Evolutionary conservation across 2,113 vertebrate species (phyloP).

Genomic region (Semnornis frantzii): DNA sequence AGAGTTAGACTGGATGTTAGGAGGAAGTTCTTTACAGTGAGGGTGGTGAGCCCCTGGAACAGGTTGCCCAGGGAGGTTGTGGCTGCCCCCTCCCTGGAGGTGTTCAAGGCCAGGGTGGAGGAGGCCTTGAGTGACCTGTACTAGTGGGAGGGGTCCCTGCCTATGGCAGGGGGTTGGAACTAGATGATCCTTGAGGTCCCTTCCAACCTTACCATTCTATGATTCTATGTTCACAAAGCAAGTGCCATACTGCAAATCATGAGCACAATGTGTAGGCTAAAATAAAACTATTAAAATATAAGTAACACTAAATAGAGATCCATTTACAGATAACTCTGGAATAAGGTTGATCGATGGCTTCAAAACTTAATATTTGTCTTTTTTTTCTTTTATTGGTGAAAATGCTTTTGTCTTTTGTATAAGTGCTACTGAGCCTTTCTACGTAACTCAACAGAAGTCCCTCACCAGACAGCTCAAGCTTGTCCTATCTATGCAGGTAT

Average conservation of each 20-base stretch:
- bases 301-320: neutral
- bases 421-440: neutral
- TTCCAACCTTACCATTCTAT: too few relatives aligned
- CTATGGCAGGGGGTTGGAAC: too few relatives aligned
- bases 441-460: neutral
- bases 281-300: neutral
- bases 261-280: neutral
- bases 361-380: neutral
- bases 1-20: too few relatives aligned
- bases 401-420: neutral
- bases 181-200: too few relatives aligned
- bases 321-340: neutral
- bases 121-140: too few relatives aligned
- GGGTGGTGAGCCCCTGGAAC: too few relatives aligned
- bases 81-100: too few relatives aligned
- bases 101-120: too few relatives aligned
- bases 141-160: too few relatives aligned
- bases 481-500: neutral
- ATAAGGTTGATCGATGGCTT: rapidly evolving
- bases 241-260: neutral
- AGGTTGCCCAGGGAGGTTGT: too few relatives aligned
- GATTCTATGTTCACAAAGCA: neutral
- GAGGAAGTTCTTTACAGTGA: too few relatives aligned
- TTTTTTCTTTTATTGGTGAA: neutral
- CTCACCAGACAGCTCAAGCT: neutral